Base-by-base conservation (phyloP, 2,888 invertebrate species). In the Drosophila recens region DNA sequence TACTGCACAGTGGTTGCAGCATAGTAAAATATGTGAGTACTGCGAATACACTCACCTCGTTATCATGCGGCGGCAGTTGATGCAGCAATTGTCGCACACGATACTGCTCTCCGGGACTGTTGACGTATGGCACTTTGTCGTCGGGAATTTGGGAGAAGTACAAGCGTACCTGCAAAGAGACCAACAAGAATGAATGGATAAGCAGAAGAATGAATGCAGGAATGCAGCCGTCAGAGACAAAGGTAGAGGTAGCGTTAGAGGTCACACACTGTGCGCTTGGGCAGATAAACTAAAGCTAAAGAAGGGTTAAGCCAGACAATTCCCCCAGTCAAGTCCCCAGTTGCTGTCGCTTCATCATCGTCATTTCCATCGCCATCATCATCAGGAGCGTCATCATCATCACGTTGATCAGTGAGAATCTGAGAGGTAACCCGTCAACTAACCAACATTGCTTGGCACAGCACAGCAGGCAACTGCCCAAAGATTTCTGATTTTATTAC, bases 21-120 rank as follows among this genome's bases (percentile, higher is more conserved):
- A 17, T n/a, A 17, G 20, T 9, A 34, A 8, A n/a, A 6, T 38
- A n/a, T 23, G 20, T 20, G 53, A 13, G 33, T 17, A 65, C 27
- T 33, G 20, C 46, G 57, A 58, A 43, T 43, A 43, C 51, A 58
- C 42, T 66, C 91, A 95, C 95, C 94, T 97, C 97, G 93, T 98
- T 98, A 94, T 99, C 99, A 94, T 99, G 99, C 13, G 98, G 98
- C 49, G 99, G 99, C 82, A 99, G 95, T 93, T 99, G 99, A 90
- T 98, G 97, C 84, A 98, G 95, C 82, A 99, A 95, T 93, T 99
- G 99, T 90, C 97, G 96, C 70, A 98, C 97, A 68, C 99, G 95
- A 94, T 98, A 98, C 90, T 98, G 94, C 93, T 98, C 98, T 8
- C 98, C 98, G 17, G 96, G 96, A 90, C 98, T 98, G 94, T 98